Evolutionary conservation across 2,797 vertebrate species (phyloP).

Genomic region (Fundulus diaphanus): DNA sequence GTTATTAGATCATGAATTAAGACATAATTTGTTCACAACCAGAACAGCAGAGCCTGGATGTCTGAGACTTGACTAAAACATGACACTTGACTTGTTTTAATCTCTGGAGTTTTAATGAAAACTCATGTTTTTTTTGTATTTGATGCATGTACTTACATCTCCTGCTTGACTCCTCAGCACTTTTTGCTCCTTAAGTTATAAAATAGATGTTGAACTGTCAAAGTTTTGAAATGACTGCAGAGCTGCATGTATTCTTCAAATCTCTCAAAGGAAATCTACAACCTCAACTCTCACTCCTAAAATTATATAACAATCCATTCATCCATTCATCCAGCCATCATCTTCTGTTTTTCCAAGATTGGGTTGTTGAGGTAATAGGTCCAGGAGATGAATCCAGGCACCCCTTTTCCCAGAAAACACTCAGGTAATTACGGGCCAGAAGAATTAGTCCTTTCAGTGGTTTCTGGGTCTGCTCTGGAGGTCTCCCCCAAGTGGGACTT

Average conservation of each 20-base stretch:
- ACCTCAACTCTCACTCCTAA: too few relatives aligned
- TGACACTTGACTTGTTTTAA: constrained; percentile 1
- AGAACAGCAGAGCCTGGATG: not conserved
- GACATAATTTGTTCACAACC: not conserved
- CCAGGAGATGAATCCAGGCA: not conserved
- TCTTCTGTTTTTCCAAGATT: not conserved
- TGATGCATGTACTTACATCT: not conserved
- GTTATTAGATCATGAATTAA: not conserved
- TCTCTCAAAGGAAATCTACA: too few relatives aligned
- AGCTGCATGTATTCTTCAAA: too few relatives aligned
- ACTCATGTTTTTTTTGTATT: not conserved
- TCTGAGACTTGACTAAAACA: constrained; percentile 1
- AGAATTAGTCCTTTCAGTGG: not conserved
- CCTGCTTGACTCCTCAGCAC: not conserved
- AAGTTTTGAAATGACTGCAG: not conserved
- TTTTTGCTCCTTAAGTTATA: not conserved
- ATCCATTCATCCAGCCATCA: not conserved
- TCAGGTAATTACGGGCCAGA: not conserved
- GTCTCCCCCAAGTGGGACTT: not conserved
- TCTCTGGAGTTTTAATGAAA: constrained; percentile 1
- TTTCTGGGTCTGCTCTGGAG: not conserved
- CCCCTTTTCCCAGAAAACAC: too few relatives aligned
- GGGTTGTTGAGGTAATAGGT: too few relatives aligned
- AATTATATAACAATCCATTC: too few relatives aligned
- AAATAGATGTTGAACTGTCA: not conserved